Base-by-base conservation (phyloP, 2,888 invertebrate genomes). In the Drosophila paranaensis region DNA sequence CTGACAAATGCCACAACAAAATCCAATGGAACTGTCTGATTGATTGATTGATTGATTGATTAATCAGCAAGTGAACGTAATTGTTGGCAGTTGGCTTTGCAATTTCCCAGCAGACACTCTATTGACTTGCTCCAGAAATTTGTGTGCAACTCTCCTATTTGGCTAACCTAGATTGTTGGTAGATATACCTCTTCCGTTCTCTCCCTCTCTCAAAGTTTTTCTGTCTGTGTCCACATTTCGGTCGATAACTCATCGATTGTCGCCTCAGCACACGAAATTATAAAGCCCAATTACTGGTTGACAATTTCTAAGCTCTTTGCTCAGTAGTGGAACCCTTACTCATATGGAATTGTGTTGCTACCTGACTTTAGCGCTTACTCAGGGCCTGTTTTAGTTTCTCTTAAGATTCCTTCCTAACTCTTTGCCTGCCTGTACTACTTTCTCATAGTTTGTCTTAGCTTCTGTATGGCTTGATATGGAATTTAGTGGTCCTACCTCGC, bases 211-310 rank as follows among this genome's bases (percentile, higher is more conserved):
- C 16, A 20, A 66, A 30, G 39, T 33, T 33, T n/a, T 27, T 1
- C 33, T 20, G 10, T 6, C 10, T 45, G 11, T 20, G 43, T 20
- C 43, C 35, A 25, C 43, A 14, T 11, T 10, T 33, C 57, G 64
- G 57, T 76, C 64, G 77, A 77, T 79, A 57, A n/a, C 71, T 51
- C 66, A 77, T 81, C 66, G 81, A 77, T 77, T 71, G 71, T 2
- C 27, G 10, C 2, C 14, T 8, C 33, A 4, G 46, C 14, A 51
- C 46, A 48, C 25, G 20, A 25, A 37, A 53, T 37, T 37, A n/a
- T 27, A 27, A 10, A 53, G 5, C 35, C 27, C n/a, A 48, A 39
- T 25, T 14, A 48, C n/a, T 48, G n/a, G 0, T 30, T 30, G 9
- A 48, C n/a, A n/a, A 25, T 14, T 46, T 27, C 11, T 6, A 1